Conservation (phyloP, 2,797 vertebrate genomes). For the Lycodopsis pacificus region DNA sequence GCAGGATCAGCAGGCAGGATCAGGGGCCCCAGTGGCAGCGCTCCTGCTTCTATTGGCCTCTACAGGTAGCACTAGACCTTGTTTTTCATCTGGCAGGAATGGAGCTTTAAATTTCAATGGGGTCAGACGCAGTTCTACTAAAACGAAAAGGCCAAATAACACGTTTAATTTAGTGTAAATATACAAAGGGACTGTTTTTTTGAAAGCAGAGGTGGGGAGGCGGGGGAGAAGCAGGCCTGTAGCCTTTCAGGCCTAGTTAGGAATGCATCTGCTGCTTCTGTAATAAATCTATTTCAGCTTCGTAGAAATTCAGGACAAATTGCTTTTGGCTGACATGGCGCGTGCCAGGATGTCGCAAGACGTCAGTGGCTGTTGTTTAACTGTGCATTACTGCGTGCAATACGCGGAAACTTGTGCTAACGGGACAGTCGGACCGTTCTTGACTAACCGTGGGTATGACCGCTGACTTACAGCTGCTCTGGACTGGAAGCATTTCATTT, state of each 20-base stretch:
- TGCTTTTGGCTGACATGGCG: constrained; percentile 80
- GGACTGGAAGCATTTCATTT: constrained; percentile 48
- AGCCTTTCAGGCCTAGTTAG: constrained; percentile 39
- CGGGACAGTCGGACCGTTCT: neutral
- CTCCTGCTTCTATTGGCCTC: constrained; percentile 38
- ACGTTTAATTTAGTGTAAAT: constrained; percentile 46
- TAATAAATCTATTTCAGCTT: constrained; percentile 76
- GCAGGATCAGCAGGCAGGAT: constrained; percentile 15
- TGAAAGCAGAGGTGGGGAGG: constrained; percentile 9
- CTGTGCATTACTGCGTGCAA: constrained; percentile 16
- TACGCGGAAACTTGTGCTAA: constrained; percentile 8
- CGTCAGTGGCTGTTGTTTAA: constrained; percentile 41
- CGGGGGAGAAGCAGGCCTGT: neutral
- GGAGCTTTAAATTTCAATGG: neutral
- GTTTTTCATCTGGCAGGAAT: constrained; percentile 25
- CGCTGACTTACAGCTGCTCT: constrained; percentile 38
- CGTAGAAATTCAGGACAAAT: constrained; percentile 66
- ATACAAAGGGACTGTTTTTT: constrained; percentile 37
- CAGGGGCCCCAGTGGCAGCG: constrained; percentile 8
- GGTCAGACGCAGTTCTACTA: neutral
- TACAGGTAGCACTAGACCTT: constrained; percentile 17
- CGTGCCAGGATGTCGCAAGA: constrained; percentile 43
- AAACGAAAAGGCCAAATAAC: constrained; percentile 32
- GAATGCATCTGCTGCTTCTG: constrained; percentile 58
- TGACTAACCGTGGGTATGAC: constrained; percentile 23